phyloP scores from a whole-genome alignment of 1,140 invertebrate species.

The Lasaia peninsularis region DNA sequence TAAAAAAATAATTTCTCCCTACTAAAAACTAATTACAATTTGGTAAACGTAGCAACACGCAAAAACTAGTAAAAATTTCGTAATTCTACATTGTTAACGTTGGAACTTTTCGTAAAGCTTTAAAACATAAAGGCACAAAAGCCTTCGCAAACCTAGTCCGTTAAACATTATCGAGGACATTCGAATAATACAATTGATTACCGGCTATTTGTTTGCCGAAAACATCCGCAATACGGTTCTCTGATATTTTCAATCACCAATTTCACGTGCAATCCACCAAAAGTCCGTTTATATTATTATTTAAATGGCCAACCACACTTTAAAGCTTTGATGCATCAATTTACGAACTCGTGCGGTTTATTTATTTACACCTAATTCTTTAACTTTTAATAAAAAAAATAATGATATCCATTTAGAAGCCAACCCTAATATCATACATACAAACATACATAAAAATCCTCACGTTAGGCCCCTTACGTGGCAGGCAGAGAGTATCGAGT shows the following conservation, averaged over 20 bases:
- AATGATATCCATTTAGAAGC: too few species aligned
- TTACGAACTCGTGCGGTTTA: background rate
- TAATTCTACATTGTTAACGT: background rate
- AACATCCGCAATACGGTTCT: conserved; percentile 35
- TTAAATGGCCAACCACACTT: conserved; percentile 22
- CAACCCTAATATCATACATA: too few species aligned
- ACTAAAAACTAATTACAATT: too few species aligned
- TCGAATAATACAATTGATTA: conserved; percentile 45
- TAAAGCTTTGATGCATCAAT: conserved; percentile 8
- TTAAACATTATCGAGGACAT: conserved; percentile 21
- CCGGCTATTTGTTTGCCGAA: conserved; percentile 39
- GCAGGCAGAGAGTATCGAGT: too few species aligned
- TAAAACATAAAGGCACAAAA: background rate
- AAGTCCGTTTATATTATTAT: conserved; percentile 34
- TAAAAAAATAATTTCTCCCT: too few species aligned
- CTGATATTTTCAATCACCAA: conserved; percentile 42
- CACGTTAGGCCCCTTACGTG: too few species aligned
- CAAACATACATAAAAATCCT: too few species aligned
- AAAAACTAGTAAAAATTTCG: too few species aligned
- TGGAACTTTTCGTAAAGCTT: background rate
- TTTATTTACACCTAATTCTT: too few species aligned
- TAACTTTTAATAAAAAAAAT: too few species aligned
- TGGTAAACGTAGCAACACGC: too few species aligned
- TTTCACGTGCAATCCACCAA: conserved; percentile 36
- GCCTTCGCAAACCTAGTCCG: background rate